Base-by-base conservation (phyloP, 2,113 vertebrate species). In the Rhabdornis inornatus region DNA sequence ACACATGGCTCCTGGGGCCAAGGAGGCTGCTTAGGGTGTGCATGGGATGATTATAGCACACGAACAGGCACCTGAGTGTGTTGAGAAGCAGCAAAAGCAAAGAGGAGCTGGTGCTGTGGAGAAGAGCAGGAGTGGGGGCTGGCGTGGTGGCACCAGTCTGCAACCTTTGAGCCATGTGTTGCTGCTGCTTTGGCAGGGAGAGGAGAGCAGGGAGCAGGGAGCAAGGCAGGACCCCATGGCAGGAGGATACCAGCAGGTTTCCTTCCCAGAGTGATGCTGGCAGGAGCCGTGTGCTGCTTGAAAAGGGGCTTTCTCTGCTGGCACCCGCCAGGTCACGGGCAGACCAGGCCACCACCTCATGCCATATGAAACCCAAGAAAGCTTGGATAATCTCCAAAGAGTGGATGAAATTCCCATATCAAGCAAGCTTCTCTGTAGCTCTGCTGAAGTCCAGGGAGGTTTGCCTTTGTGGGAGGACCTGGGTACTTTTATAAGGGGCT, bases 401-500 rank as follows among this genome's bases (percentile, higher is more conserved):
- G 64, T 11, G 13, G 68, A 63, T 12, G 4, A 90, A 91, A 90
- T 95, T 96, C 92, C 92, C 85, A 68, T 92, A 96, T 94, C 56
- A 47, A 96, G 92, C 93, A 72, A 93, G 88, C 52, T 82, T 90
- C 20, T 4, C 66, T 87, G 66, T 70, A 53, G 69, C 63, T 66
- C 82, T 65, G 64, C 33, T 40, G 42, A 94, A 83, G 40, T 39
- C 82, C 42, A 13, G 84, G 20, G 39, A 87, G 49, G 88, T 89
- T 94, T 94, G 83, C 88, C 69, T 96, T 93, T 11, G 4, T 66
- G 71, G 90, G 79, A 90, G 71, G 78, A 95, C 47, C 59, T 60
- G 69, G 47, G 57, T 80, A 49, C 91, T 96, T 97, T 97, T 95
- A 95, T 93, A 95, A 85, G 76, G 91, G 91, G 45, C 71, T 83